These are phyloP conservation scores for Thalassophryne amazonica DNA, from an alignment of 2,797 vertebrate genomes.

Conservation along the genomic window DNA sequence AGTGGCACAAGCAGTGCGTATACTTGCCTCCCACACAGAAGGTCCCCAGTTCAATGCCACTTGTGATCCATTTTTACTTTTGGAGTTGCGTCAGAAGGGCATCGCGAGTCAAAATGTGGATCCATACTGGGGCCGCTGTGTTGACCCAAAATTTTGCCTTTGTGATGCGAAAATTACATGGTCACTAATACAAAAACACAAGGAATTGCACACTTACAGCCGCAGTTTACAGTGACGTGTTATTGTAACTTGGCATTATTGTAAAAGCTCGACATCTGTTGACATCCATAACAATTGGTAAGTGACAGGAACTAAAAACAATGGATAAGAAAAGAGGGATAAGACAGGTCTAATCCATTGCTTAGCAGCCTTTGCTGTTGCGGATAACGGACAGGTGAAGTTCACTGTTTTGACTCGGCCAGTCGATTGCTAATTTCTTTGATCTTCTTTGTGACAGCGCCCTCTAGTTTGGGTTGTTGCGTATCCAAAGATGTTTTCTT, in stretches of 20 bases:
- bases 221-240: constrained; percentile 38
- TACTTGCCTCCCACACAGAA: too few species aligned
- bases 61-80: too few species aligned
- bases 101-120: too few species aligned
- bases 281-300: constrained; percentile 39
- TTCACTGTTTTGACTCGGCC: constrained; percentile 96
- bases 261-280: constrained; percentile 52
- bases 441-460: constrained; percentile 91
- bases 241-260: constrained; percentile 41
- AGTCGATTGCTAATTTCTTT: constrained; percentile 99
- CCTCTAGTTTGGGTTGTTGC: constrained; percentile 79
- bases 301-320: constrained; percentile 42
- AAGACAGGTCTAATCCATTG: constrained; percentile 80
- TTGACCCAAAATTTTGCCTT: too few species aligned
- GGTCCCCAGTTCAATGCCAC: too few species aligned
- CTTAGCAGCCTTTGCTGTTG: constrained; percentile 76
- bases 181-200: constrained; percentile 56
- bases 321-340: constrained; percentile 63
- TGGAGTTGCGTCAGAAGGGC: too few species aligned
- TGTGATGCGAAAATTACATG: constrained; percentile 70
- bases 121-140: too few species aligned
- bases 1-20: too few species aligned
- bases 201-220: constrained; percentile 29
- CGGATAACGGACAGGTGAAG: constrained; percentile 34
- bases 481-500: constrained; percentile 82